phyloP scores from a whole-genome alignment of 2,888 invertebrate species.

The Sarcophaga caerulescens region DNA sequence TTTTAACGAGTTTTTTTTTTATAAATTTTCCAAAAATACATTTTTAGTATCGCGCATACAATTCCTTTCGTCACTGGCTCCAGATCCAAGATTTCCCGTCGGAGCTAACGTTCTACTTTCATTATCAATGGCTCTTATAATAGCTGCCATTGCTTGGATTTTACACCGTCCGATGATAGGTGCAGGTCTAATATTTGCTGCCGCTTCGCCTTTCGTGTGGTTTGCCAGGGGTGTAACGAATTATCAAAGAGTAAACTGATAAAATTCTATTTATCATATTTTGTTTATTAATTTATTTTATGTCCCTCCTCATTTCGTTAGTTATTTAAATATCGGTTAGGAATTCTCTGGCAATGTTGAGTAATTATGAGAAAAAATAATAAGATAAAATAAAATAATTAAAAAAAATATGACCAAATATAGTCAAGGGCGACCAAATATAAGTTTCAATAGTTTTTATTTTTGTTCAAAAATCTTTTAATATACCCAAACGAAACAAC shows the following conservation, averaged over 20 bases:
- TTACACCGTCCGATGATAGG: constrained; percentile 83
- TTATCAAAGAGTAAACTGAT: constrained; percentile 71
- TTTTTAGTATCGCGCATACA: constrained; percentile 77
- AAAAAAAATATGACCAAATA: no score
- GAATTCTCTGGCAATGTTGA: no score
- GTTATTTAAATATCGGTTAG: no score
- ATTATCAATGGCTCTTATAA: constrained; percentile 81
- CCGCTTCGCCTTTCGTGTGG: constrained; percentile 83
- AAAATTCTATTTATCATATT: background rate
- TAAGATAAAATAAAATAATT: no score
- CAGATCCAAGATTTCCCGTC: constrained; percentile 80
- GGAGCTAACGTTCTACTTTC: constrained; percentile 82
- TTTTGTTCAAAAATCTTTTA: no score
- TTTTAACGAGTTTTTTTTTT: background rate
- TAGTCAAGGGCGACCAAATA: no score
- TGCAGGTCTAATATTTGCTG: constrained; percentile 82
- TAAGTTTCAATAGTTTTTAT: no score
- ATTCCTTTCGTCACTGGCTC: constrained; percentile 76
- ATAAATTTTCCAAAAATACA: background rate
- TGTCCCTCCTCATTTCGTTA: background rate
- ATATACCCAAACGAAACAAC: no score
- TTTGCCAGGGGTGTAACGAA: constrained; percentile 78
- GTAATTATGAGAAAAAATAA: no score
- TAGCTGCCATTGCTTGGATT: constrained; percentile 83
- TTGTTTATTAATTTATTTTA: background rate